A percentile compares a stretch with the other conserved stretches of the same genome.
Evolutionary conservation across 2,888 invertebrate genomes (phyloP).

Genomic region (Drosophila formosana): DNA sequence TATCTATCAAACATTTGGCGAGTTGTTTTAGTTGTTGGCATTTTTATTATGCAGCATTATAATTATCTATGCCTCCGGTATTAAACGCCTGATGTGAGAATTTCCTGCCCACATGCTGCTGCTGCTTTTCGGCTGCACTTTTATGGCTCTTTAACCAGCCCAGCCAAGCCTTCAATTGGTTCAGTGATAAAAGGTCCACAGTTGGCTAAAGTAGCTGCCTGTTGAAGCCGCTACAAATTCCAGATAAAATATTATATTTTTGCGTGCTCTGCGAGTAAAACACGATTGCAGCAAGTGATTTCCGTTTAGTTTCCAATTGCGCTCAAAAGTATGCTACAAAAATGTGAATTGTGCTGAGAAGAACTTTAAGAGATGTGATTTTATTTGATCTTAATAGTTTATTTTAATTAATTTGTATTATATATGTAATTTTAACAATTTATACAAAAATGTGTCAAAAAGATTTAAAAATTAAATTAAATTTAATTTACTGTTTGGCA

Average conservation of each 20-base stretch:
- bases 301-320: background rate
- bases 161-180: background rate
- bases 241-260: background rate
- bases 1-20: constrained; percentile 63
- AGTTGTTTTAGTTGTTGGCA: constrained; percentile 14
- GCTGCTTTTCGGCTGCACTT: constrained; percentile 30
- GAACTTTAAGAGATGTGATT: background rate
- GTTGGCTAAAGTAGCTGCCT: background rate
- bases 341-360: constrained; percentile 5
- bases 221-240: background rate
- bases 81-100: constrained; percentile 28
- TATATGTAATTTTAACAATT: background rate
- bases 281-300: background rate
- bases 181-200: constrained; percentile 5
- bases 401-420: background rate
- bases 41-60: constrained; percentile 43
- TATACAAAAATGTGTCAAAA: background rate
- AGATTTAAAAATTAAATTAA: too few species aligned
- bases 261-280: background rate
- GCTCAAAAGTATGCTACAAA: constrained; percentile 31
- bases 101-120: constrained; percentile 16
- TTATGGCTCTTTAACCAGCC: constrained; percentile 24
- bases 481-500: too few species aligned
- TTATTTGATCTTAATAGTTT: background rate
- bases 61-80: constrained; percentile 60